Evolutionary conservation across 2,888 invertebrate species (phyloP), one percentile per base, ranked within the genome.

Genomic region (Melanostoma scalare): DNA sequence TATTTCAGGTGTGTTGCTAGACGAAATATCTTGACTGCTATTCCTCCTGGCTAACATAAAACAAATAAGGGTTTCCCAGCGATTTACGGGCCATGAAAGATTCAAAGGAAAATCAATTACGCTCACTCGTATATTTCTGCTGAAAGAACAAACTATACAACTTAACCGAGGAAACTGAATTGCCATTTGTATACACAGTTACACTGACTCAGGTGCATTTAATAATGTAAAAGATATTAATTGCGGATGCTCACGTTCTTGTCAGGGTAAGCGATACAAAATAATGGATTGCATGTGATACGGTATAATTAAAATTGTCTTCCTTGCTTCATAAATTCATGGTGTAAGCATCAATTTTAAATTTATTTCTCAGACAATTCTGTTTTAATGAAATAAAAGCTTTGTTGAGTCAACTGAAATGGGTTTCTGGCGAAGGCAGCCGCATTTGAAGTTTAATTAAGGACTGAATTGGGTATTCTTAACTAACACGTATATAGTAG

Each of bases 21-120:
- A 8, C n/a, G 52, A n/a, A 75, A 42, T 6, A 71, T 60, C 65
- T 65, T 58, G 36, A 20, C 20, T 6, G 30, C 31, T 20, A 20
- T 36, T 35, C 6, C 48, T 38, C 30, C 38, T 38, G 38, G 30
- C 50, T 65, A 63, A 63, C 68, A 63, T 77, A 77, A 81, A 76
- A 73, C 72, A 82, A 73, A 72, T 56, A 68, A 77, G 53, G 38
- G 67, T 35, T 53, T 56, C 63, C 72, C 52, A 73, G 73, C 82
- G 77, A 82, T 82, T 73, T 82, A 77, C 73, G 73, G 73, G 38
- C 82, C 77, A 69, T 73, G 73, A 77, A 82, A 77, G 63, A 77
- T 82, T 82, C 77, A 82, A 82, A 82, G 78, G 72, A 73, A 82
- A 77, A 77, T 77, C 82, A 77, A 82, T 82, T 82, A 82, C 36